These are phyloP conservation scores for Tuberolachnus salignus DNA, from an alignment of 2,888 invertebrate genomes.

Conservation along the genomic window DNA sequence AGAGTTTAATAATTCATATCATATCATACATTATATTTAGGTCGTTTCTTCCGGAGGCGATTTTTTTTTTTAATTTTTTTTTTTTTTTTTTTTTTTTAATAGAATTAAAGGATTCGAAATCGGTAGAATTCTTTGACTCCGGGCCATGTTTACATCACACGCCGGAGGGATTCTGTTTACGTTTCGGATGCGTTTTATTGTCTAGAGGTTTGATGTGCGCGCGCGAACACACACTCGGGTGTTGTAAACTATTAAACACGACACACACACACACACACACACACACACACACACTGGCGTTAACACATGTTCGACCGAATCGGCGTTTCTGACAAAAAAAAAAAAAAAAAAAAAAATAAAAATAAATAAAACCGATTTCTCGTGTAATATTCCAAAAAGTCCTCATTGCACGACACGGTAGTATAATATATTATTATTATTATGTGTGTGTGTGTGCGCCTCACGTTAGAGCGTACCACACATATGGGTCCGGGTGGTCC, in stretches of 20 bases:
- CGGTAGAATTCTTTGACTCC: conserved; percentile 51
- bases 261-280: conserved; percentile 5
- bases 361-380: conserved; percentile 35
- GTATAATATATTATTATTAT: not conserved
- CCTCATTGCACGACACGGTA: conserved; percentile 29
- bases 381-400: conserved; percentile 42
- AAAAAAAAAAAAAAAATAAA: not conserved
- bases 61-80: not conserved
- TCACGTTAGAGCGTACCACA: not conserved
- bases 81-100: not conserved
- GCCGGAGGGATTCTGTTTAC: conserved; percentile 49
- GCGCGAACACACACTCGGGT: conserved; percentile 9
- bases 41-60: not conserved
- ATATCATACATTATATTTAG: not conserved
- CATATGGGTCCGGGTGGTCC: conserved; percentile 46
- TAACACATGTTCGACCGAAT: conserved; percentile 49
- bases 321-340: conserved; percentile 32
- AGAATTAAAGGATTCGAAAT: conserved; percentile 30
- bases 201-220: conserved; percentile 34
- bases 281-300: not conserved
- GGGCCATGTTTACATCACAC: conserved; percentile 48
- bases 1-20: conserved; percentile 4
- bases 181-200: conserved; percentile 47
- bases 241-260: conserved; percentile 53
- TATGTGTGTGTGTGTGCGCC: not conserved